Conservation (phyloP, 2,113 vertebrate genomes). For the Plecotus auritus region DNA sequence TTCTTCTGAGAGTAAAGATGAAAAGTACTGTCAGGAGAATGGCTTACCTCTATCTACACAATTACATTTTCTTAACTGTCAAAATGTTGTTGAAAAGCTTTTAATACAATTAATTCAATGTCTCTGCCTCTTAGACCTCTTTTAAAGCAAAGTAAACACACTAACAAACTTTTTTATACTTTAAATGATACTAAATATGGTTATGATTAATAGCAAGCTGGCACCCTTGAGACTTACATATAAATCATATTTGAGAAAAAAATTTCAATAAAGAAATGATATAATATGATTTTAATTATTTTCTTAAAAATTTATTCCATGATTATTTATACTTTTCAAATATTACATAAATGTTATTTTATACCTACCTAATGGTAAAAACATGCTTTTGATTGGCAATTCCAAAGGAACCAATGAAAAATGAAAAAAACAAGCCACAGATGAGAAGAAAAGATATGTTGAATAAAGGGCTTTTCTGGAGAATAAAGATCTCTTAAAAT, state of each 20-base stretch:
- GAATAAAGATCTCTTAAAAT: not conserved
- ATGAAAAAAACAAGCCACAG: not conserved
- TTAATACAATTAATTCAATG: not conserved
- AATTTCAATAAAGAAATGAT: not conserved
- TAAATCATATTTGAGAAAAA: constrained; percentile 21
- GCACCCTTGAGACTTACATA: not conserved
- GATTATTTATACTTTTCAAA: not conserved
- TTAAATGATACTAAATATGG: not conserved
- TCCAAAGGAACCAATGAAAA: constrained; percentile 13
- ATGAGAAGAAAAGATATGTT: not conserved
- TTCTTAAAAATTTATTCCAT: not conserved
- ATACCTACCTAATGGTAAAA: not conserved
- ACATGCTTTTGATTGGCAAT: not conserved
- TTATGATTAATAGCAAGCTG: not conserved
- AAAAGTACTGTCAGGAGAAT: not conserved
- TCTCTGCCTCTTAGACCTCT: not conserved
- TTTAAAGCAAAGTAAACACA: constrained; percentile 14
- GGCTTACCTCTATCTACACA: not conserved
- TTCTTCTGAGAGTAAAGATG: not conserved
- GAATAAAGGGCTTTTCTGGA: not conserved
- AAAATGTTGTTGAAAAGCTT: not conserved
- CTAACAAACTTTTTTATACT: not conserved
- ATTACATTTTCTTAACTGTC: not conserved
- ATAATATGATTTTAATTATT: not conserved
- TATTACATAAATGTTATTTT: not conserved